Evolutionary conservation across 1,140 invertebrate species (phyloP), one percentile per base, ranked within the genome.

Genomic region (Eriocheir sinensis): DNA sequence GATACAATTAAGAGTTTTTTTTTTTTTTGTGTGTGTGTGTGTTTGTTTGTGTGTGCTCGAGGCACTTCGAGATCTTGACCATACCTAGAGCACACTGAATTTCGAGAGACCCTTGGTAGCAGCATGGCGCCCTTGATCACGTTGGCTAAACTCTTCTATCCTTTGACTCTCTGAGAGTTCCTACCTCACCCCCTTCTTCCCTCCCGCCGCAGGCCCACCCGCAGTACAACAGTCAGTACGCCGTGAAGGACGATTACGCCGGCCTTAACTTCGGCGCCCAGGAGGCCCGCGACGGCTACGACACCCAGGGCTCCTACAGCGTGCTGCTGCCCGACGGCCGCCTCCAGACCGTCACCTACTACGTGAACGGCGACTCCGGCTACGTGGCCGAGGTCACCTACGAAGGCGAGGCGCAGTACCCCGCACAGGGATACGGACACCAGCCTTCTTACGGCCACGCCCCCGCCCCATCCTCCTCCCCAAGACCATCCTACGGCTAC

Each of bases 291-390:
- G 60, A 72, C 60, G 60, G 60, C 60, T 72, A 72, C 60, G 21
- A 72, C 21, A 72, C 60, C 60, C 60, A 72, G 60, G 60, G 60
- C 27, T 72, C 60, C 60, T 72, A 72, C 60, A n/a, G n/a, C 60
- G 60, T 72, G 60, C 60, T n/a, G 60, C 60, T 72, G 60, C 60
- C 60, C 60, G 60, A 72, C 60, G 60, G 60, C 60, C 60, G 60
- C 60, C 60, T 72, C 21, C 60, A 72, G 60, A n/a, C 27, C 21
- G 60, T 72, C 60, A 72, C 60, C 60, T 72, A 72, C 60, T 21
- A 12, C 60, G 60, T 72, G 12, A 72, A 72, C 60, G 60, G 60
- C 60, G 60, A 72, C 60, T 72, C 60, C 27, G 60, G 60, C 60
- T 72, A n/a, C 60, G 60, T 72, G 60, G 60, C 60, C 60, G 12